Base-by-base conservation (phyloP, 1,140 invertebrate genomes). In the Popillia japonica region DNA sequence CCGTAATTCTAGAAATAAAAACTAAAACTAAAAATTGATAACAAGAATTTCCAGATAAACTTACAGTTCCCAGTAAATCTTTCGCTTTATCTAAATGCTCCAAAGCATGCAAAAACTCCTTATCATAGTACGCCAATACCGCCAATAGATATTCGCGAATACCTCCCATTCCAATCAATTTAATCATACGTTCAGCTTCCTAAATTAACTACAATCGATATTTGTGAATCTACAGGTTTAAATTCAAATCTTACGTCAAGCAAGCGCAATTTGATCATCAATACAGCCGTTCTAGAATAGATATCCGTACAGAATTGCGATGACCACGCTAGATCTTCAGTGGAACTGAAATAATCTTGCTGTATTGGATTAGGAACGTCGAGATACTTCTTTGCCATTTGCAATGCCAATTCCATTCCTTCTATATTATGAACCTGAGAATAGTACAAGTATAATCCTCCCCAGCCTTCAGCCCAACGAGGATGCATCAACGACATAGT, bases 381-480 rank as follows among this genome's bases (percentile, higher is more conserved):
- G 6, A 79, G 34, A 64, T 79, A 81, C 75, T 83, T 84, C 17
- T 80, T 81, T 4, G 79, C 83, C 82, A 84, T 85, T 55, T 84
- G 81, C 40, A 79, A 22, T 3, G 81, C 81, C 40, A 83, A 78
- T 72, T 83, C 83, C 77, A 81, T 81, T 20, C 84, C 84, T 48
- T 83, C 83, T 44, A 41, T 9, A 10, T 81, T 81, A 14, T 79
- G 59, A n/a, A 77, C 77, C 64, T 82, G 79, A 61, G 80, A 61
- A 78, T 84, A 84, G 77, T 83, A 83, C 14, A 82, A 17, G 61
- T 82, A 83, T 6, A 84, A 42, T 17, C 81, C 74, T 23, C 79
- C 81, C 84, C 83, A 85, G 40, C 80, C 83, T 81, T 84, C 83
- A 1, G 79, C n/a, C 83, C 83, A 84, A 76, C 78, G 78, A 6